Evolutionary conservation across 2,113 vertebrate genomes (phyloP).

Genomic region (Prietella phreatophila): DNA sequence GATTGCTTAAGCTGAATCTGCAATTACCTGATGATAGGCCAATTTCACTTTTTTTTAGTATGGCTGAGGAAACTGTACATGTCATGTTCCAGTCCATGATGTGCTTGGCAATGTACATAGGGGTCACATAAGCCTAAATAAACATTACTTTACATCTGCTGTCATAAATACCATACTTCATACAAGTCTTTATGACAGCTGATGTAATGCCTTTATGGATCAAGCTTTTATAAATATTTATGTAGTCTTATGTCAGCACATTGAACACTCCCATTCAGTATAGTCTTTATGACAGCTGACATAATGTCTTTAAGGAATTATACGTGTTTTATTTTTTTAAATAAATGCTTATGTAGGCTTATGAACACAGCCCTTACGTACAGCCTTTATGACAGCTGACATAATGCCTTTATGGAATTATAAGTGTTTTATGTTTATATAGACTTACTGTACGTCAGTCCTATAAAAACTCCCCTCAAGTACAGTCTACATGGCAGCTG

Average conservation of each 20-base stretch:
- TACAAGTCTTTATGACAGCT: neutral
- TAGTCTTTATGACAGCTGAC: neutral
- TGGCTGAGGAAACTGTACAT: neutral
- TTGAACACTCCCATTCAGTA: neutral
- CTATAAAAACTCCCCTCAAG: neutral
- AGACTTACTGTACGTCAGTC: neutral
- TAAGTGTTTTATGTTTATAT: neutral
- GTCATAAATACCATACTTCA: neutral
- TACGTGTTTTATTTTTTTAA: neutral
- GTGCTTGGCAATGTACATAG: neutral
- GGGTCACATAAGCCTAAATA: neutral
- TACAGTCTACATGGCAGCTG: neutral
- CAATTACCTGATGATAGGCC: neutral
- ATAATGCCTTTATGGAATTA: neutral
- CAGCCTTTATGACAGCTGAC: neutral
- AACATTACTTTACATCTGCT: neutral
- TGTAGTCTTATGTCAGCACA: neutral
- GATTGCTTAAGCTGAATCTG: neutral
- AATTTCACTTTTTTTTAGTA: neutral
- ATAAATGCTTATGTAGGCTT: neutral
- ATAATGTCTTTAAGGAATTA: neutral
- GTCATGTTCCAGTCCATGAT: neutral
- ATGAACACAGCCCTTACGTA: neutral
- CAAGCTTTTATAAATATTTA: neutral
- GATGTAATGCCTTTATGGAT: neutral